Evolutionary conservation across 2,797 vertebrate species (phyloP), one percentile per base, ranked within the genome.

Genomic region (Chaenodraco wilsoni): DNA sequence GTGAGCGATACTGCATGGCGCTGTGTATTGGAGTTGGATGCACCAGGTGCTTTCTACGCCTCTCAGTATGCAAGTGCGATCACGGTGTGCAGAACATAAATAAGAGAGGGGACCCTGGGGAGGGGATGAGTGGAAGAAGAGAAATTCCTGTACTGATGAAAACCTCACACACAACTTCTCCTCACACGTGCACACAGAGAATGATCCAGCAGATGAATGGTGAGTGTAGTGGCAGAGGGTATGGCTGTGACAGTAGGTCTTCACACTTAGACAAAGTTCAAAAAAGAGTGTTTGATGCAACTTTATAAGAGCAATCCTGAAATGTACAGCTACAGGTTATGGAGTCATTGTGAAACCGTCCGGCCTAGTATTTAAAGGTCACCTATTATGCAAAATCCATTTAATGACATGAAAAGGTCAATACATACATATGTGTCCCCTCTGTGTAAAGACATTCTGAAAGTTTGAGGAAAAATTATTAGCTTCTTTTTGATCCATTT

Each of bases 121-220:
- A 91, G 74, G 60, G 79, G 85, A 91, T 85, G 89, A 92, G 89
- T 83, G 73, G 75, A 88, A 73, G 79, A 82, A 82, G 80, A 92
- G 78, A 87, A 92, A 89, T 91, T 91, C 88, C 89, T 91, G 82
- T 84, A 80, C 88, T 91, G 91, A 93, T 93, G 89, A 90, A 92
- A 92, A 82, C 84, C 86, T 84, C 69, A 83, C 69, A 78, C 87
- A 72, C 75, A 60, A 63, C 68, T 82, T 60, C 44, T 81, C 60
- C 45, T 74, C 57, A 60, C 72, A 79, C 62, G 12, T 78, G 75
- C 74, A 58, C 77, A 72, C 76, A 81, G 77, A 79, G 65, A 59
- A 45, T 67, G 85, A 91, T 93, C 85, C 90, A 84, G 88, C 88
- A 81, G 71, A 79, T 65, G 72, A 85, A 86, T 87, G 88, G 87